These are phyloP conservation scores for Lutraria rhynchaena DNA, from an alignment of 1,140 invertebrate species.

Conservation along the genomic window DNA sequence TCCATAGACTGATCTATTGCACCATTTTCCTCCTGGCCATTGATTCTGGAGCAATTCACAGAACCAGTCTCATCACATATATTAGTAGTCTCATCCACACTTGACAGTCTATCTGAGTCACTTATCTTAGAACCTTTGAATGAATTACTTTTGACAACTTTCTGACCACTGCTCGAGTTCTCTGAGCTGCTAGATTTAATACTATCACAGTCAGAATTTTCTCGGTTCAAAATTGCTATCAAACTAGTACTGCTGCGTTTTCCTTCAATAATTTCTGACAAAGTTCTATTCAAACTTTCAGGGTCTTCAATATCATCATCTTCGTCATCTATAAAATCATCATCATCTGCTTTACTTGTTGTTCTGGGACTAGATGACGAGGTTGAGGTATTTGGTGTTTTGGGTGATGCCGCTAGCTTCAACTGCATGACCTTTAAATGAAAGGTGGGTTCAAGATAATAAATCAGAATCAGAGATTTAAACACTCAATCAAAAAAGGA, in stretches of 20 bases:
- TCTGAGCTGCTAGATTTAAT: conserved; percentile 53
- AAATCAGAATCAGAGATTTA: too few species aligned
- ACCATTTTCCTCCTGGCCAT: conserved; percentile 18
- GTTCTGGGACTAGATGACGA: conserved; percentile 52
- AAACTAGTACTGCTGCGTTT: conserved; percentile 51
- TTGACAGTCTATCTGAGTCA: conserved; percentile 7
- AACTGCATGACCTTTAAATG: conserved; percentile 76
- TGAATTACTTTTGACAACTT: conserved; percentile 26
- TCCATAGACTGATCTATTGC: conserved; percentile 53
- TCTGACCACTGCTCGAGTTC: conserved; percentile 21
- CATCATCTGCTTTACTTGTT: conserved; percentile 60
- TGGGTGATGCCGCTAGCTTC: conserved; percentile 67
- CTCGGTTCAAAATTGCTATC: conserved; percentile 43
- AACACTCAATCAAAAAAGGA: too few species aligned
- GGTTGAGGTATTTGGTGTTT: conserved; percentile 30
- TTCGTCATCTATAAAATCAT: conserved; percentile 72
- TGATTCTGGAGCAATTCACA: background rate
- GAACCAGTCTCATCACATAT: background rate
- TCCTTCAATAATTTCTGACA: conserved; percentile 79
- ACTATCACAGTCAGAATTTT: conserved; percentile 54
- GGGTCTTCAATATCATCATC: conserved; percentile 76
- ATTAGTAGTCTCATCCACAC: conserved; percentile 12
- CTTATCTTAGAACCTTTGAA: conserved; percentile 22
- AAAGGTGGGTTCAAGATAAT: too few species aligned
- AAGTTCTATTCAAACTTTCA: conserved; percentile 75